Evolutionary conservation across 1,140 invertebrate genomes (phyloP).

Genomic region (Drosophila parvula): DNA sequence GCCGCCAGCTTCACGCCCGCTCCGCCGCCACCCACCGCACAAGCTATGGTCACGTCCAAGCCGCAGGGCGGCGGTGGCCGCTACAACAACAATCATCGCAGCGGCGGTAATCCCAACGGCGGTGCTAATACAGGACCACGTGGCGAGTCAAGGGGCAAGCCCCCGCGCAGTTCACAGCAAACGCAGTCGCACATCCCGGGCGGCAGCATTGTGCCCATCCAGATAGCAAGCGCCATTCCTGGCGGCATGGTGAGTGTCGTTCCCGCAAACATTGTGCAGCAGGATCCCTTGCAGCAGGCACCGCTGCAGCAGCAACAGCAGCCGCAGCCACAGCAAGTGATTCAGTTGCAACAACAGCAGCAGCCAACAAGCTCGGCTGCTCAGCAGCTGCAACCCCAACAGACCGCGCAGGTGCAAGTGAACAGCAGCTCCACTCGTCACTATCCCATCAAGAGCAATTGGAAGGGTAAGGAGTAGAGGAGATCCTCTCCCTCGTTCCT

Average conservation of each 20-base stretch:
- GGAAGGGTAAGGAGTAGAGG: constrained; percentile 48
- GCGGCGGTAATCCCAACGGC: constrained; percentile 66
- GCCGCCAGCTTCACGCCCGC: constrained; percentile 85
- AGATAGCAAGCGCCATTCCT: constrained; percentile 57
- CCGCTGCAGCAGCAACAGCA: constrained; percentile 35
- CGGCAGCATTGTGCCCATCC: constrained; percentile 69
- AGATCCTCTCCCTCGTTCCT: no score
- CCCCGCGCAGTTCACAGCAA: constrained; percentile 54
- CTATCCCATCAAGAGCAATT: constrained; percentile 70
- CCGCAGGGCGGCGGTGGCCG: constrained; percentile 71
- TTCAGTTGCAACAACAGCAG: constrained; percentile 58
- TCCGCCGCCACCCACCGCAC: constrained; percentile 70
- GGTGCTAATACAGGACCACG: constrained; percentile 53
- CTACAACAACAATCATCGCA: constrained; percentile 71
- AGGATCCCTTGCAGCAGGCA: constrained; percentile 32
- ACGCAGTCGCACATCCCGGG: constrained; percentile 63
- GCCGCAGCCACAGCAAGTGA: constrained; percentile 49
- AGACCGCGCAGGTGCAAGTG: constrained; percentile 32
- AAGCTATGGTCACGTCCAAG: constrained; percentile 70
- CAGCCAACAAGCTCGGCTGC: constrained; percentile 34
- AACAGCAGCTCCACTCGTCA: constrained; percentile 57
- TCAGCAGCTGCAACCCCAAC: constrained; percentile 42
- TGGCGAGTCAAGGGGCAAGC: constrained; percentile 65
- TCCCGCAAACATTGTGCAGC: constrained; percentile 65
- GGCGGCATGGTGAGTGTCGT: constrained; percentile 72